These are phyloP conservation scores for Unio pictorum DNA, from an alignment of 2,888 invertebrate species.

Conservation along the genomic window DNA sequence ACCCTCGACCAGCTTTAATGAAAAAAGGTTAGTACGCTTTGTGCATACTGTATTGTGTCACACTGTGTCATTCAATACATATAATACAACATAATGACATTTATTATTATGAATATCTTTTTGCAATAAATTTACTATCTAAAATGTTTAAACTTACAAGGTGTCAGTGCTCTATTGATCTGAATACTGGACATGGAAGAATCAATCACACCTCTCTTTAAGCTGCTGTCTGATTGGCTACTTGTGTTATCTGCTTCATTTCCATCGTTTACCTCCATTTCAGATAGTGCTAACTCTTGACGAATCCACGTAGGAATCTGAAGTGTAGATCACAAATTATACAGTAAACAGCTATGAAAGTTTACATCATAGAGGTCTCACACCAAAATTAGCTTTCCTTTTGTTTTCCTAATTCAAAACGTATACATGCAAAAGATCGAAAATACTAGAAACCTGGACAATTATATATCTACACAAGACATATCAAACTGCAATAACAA, in stretches of 20 bases:
- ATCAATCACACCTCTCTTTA: slow-evolving; percentile 39
- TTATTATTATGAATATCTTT: too few species aligned
- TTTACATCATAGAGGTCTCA: neutral
- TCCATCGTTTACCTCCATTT: slow-evolving; percentile 46
- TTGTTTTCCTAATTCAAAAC: neutral
- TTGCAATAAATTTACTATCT: too few species aligned
- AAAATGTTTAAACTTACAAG: slow-evolving; percentile 18
- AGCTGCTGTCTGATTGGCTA: slow-evolving; percentile 54
- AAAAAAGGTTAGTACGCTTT: too few species aligned
- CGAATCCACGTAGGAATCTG: slow-evolving; percentile 68
- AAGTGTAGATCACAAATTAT: too few species aligned
- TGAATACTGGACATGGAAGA: slow-evolving; percentile 66
- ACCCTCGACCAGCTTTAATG: too few species aligned
- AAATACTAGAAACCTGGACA: too few species aligned
- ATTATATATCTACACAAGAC: too few species aligned
- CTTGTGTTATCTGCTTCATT: slow-evolving; percentile 63
- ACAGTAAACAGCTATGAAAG: neutral
- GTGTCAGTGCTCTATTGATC: slow-evolving; percentile 59
- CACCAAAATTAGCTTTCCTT: neutral
- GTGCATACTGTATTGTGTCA: too few species aligned
- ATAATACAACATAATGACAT: too few species aligned
- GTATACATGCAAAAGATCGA: neutral
- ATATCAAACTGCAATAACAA: too few species aligned
- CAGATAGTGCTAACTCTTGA: slow-evolving; percentile 58
- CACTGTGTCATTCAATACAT: too few species aligned